These are phyloP conservation scores for Halictus ligatus DNA, from an alignment of 2,888 invertebrate species.

Conservation along the genomic window DNA sequence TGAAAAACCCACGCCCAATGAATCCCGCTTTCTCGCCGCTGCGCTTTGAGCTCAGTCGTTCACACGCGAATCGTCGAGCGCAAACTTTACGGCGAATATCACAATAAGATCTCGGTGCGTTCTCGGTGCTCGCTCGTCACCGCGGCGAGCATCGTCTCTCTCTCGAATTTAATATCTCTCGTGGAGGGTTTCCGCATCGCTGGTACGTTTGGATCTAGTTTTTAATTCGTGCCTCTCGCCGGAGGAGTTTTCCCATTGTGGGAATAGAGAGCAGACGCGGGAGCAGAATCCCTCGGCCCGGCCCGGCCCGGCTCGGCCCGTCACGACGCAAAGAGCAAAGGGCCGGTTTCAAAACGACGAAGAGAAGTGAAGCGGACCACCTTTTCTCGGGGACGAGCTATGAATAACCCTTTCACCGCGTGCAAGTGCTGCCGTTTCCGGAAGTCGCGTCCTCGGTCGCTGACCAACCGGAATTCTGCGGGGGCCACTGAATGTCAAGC, in stretches of 20 bases:
- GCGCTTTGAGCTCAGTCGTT: background rate
- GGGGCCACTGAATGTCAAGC: conserved; percentile 55
- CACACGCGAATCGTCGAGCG: conserved; percentile 7
- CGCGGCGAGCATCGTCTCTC: background rate
- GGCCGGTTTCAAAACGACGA: conserved; percentile 36
- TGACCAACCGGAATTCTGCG: conserved; percentile 24
- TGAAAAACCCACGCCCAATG: background rate
- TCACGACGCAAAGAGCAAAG: conserved; percentile 35
- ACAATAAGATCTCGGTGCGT: conserved; percentile 29
- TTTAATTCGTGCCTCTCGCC: conserved; percentile 41
- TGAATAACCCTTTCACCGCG: conserved; percentile 75
- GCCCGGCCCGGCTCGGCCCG: background rate
- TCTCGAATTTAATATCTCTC: conserved; percentile 33
- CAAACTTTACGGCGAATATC: background rate
- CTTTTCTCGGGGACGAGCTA: conserved; percentile 58
- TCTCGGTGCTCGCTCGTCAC: background rate
- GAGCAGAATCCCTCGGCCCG: background rate
- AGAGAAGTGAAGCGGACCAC: conserved; percentile 56
- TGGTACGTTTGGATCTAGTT: conserved; percentile 44
- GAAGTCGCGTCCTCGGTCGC: conserved; percentile 10
- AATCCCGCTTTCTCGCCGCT: background rate
- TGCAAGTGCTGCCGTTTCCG: conserved; percentile 46
- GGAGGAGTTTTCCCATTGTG: conserved; percentile 25
- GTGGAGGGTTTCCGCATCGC: conserved; percentile 18
- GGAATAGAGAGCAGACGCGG: background rate